Conservation (phyloP, 2,888 invertebrate genomes). For the Hypolimnas misippus region DNA sequence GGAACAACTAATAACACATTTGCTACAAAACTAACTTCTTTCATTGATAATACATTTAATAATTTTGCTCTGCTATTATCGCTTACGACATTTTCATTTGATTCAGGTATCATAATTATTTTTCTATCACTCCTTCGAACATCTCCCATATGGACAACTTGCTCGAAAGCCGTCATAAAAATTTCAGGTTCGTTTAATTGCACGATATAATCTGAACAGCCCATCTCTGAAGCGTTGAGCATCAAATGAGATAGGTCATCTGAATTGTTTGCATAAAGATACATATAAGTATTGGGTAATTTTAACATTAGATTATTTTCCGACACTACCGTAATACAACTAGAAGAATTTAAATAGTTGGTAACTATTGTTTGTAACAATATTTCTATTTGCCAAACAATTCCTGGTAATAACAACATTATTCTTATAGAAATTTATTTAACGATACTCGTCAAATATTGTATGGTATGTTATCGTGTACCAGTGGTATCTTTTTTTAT, state of each 20-base stretch:
- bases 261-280: constrained; percentile 51
- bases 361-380: constrained; percentile 62
- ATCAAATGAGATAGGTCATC: constrained; percentile 53
- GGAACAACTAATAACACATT: constrained; percentile 63
- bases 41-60: constrained; percentile 57
- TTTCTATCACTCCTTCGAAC: constrained; percentile 74
- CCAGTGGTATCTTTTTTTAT: too few relatives aligned
- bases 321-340: constrained; percentile 66
- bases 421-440: not conserved
- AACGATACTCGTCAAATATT: not conserved
- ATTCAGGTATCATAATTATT: constrained; percentile 66
- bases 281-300: constrained; percentile 51
- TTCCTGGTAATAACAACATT: constrained; percentile 24
- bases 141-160: constrained; percentile 61
- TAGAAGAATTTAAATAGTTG: constrained; percentile 59
- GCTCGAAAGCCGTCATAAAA: constrained; percentile 70
- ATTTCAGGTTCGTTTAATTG: constrained; percentile 59
- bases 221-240: constrained; percentile 66
- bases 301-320: constrained; percentile 53
- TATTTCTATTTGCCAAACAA: constrained; percentile 56
- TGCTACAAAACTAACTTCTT: constrained; percentile 61
- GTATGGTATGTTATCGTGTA: too few relatives aligned
- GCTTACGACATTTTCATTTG: constrained; percentile 36
- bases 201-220: constrained; percentile 78
- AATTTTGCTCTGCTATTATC: constrained; percentile 41